Percentiles rank a stretch among this genome's conserved stretches.
Conservation (phyloP, 1,140 invertebrate species). For the Zaprionus kolodkinae region DNA sequence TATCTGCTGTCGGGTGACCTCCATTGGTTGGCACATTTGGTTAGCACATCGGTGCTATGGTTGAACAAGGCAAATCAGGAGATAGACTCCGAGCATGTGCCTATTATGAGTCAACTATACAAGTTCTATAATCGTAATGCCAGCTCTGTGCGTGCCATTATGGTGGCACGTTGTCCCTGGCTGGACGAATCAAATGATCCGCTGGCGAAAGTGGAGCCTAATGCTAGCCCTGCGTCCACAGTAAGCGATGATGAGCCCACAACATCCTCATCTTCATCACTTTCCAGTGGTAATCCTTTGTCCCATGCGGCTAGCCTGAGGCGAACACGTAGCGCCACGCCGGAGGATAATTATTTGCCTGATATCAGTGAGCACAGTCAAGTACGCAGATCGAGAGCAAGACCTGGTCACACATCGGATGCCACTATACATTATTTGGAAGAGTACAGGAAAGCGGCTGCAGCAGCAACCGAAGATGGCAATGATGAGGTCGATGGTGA, state of each 20-base stretch:
- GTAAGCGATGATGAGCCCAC: conserved; percentile 17
- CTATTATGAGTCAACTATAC: conserved; percentile 92
- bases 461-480: conserved; percentile 23
- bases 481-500: conserved; percentile 53
- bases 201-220: conserved; percentile 12
- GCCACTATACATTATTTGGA: conserved; percentile 73
- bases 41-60: conserved; percentile 92
- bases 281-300: conserved; percentile 61
- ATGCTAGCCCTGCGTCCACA: neutral
- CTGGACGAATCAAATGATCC: conserved; percentile 77
- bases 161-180: conserved; percentile 84
- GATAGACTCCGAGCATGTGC: conserved; percentile 91
- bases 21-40: conserved; percentile 91
- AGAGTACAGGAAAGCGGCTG: conserved; percentile 64
- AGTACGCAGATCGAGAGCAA: conserved; percentile 41
- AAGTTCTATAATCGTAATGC: conserved; percentile 93
- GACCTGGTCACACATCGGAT: conserved; percentile 42
- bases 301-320: conserved; percentile 65
- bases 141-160: conserved; percentile 86
- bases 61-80: conserved; percentile 94
- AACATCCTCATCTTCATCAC: conserved; percentile 12
- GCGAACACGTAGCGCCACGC: conserved; percentile 54
- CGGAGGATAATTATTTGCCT: conserved; percentile 67
- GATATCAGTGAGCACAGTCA: conserved; percentile 63
- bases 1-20: conserved; percentile 93